These are phyloP conservation scores for Copsychus sechellarum DNA, from an alignment of 2,113 vertebrate genomes.

Conservation along the genomic window DNA sequence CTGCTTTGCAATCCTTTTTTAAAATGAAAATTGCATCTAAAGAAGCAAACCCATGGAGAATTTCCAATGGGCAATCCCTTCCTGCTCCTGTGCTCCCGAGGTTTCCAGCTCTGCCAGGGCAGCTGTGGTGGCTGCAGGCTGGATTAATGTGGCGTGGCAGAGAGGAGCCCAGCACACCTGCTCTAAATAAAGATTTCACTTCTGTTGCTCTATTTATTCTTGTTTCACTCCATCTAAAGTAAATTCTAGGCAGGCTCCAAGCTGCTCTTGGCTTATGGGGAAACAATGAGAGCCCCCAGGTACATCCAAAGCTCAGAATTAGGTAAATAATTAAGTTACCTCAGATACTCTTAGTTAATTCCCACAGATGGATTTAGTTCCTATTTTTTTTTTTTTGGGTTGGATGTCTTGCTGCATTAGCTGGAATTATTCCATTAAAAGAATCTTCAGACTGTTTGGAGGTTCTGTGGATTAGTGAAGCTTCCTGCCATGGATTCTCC, in stretches of 20 bases:
- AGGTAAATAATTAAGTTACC: constrained; percentile 46
- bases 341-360: constrained; percentile 57
- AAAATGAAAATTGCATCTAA: not conserved
- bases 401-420: constrained; percentile 31
- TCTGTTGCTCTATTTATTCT: constrained; percentile 44
- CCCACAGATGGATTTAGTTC: constrained; percentile 23
- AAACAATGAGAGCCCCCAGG: not conserved
- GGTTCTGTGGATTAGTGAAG: constrained; percentile 4
- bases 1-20: not conserved
- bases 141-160: constrained; percentile 17
- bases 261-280: constrained; percentile 28
- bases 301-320: constrained; percentile 21
- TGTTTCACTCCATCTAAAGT: not conserved
- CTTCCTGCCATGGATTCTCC: constrained; percentile 9
- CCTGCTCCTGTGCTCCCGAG: not conserved
- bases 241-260: not conserved
- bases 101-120: not conserved
- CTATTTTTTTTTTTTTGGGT: not conserved
- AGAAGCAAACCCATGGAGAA: not conserved
- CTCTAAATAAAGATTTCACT: constrained; percentile 13
- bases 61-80: not conserved
- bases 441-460: not conserved
- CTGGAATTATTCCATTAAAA: constrained; percentile 27
- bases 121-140: constrained; percentile 36
- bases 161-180: constrained; percentile 46